A percentile compares a stretch with the other conserved stretches of the same genome.
Conservation (phyloP, 2,888 invertebrate species). For the Exocentrus adspersus region DNA sequence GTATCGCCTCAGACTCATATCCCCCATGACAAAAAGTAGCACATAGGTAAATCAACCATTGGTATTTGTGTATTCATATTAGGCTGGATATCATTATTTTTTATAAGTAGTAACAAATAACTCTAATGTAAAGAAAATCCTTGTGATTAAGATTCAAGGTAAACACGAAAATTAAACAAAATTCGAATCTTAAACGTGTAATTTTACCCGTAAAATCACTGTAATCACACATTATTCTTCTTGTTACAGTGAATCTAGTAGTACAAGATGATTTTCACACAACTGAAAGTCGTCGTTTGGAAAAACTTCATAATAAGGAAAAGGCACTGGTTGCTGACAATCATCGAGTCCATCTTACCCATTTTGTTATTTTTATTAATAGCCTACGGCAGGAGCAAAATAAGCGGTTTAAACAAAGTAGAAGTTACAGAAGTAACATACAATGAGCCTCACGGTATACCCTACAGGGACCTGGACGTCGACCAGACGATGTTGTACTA, state of each 20-base stretch:
- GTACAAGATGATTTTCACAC: constrained; percentile 25
- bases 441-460: constrained; percentile 36
- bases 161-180: too few relatives aligned
- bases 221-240: not conserved
- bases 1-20: too few relatives aligned
- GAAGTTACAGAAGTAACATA: constrained; percentile 52
- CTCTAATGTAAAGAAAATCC: too few relatives aligned
- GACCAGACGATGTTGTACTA: constrained; percentile 48
- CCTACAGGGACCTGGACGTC: constrained; percentile 35
- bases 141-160: too few relatives aligned
- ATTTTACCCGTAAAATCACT: too few relatives aligned
- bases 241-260: not conserved
- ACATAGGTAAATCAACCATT: too few relatives aligned
- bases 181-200: too few relatives aligned
- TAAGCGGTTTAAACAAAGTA: constrained; percentile 54
- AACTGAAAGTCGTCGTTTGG: constrained; percentile 57
- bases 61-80: too few relatives aligned
- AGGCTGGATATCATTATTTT: too few relatives aligned
- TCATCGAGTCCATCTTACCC: constrained; percentile 56
- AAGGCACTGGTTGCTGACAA: constrained; percentile 57
- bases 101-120: too few relatives aligned
- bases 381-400: constrained; percentile 57
- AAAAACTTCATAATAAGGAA: constrained; percentile 58
- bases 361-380: constrained; percentile 57
- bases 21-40: too few relatives aligned